Evolutionary conservation across 2,888 invertebrate species (phyloP).

Genomic region (Agrotis exclamationis): DNA sequence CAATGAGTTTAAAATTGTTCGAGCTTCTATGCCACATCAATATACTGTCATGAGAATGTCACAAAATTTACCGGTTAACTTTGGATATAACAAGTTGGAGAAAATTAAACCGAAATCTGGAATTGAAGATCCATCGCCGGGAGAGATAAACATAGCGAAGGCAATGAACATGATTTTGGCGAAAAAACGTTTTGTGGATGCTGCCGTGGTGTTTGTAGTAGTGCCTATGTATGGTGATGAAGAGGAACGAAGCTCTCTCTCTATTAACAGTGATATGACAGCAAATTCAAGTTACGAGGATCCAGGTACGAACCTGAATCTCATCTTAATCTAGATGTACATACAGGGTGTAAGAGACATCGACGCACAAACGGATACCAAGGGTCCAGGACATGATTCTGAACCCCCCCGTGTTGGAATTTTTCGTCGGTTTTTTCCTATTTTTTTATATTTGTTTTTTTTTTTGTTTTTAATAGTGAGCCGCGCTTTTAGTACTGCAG

Average conservation of each 20-base stretch:
- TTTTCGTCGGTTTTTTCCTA: too few relatives aligned
- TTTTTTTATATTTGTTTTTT: too few relatives aligned
- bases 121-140: constrained; percentile 53
- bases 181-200: constrained; percentile 54
- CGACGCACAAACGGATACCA: too few relatives aligned
- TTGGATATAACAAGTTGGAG: not conserved
- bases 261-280: not conserved
- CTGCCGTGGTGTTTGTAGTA: constrained; percentile 74
- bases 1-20: constrained; percentile 7
- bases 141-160: constrained; percentile 61
- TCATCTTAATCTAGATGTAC: too few relatives aligned
- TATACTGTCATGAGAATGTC: constrained; percentile 59
- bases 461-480: too few relatives aligned
- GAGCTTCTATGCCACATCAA: constrained; percentile 7
- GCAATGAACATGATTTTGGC: constrained; percentile 67
- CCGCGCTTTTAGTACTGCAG: too few relatives aligned
- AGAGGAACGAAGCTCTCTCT: constrained; percentile 9
- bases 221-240: constrained; percentile 70
- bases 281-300: not conserved
- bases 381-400: too few relatives aligned
- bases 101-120: not conserved
- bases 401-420: too few relatives aligned
- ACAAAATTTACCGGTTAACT: constrained; percentile 23
- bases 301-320: constrained; percentile 14
- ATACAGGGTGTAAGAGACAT: too few relatives aligned